Base-by-base conservation (phyloP, 2,888 invertebrate genomes). In the Malachius bipustulatus region DNA sequence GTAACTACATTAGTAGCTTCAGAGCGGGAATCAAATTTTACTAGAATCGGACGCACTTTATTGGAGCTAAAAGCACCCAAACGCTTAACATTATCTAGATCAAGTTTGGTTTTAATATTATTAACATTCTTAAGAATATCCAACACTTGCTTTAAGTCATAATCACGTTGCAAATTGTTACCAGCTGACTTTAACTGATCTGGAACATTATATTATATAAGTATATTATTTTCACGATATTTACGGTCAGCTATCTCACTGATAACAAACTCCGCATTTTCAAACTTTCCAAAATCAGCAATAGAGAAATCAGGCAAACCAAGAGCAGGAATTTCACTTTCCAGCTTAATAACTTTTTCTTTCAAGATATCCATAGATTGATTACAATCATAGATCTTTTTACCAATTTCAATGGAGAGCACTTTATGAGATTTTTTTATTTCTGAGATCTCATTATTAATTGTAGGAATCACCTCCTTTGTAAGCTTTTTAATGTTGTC, bases 141-240 rank as follows among this genome's bases (percentile, higher is more conserved):
- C 14, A 30, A 15, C 4, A 30, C 30, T 19, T 30, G 30, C 30
- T 30, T 30, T 9, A 15, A 30, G 12, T 30, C 15, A 9, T 30
- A 30, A 19, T 30, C 30, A 15, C 9, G 30, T 15, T 30, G 4
- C 30, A 30, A 11, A 14, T 2, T 12, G 19, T 30, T 30, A 15
- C 16, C 13, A 14, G 30, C 30, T 15, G 30, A 30, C 16, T 13
- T 30, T 4, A 30, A 16, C 30, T 30, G 15, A 10, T 30, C 30
- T 4, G 30, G 30, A 29, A 30, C 31, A 30, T 30, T 15, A 30
- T 30, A n/a, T n/a, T n/a, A 30, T 30, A 14, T 30, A 8, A 15
- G 31, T 16, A 30, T 30, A 30, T 30, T 30, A 19, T 30, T 30
- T 16, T 30, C 30, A 30, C 14, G 30, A 30, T 30, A 30, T 30